phyloP scores from a whole-genome alignment of 2,888 invertebrate genomes.

The Drosophila mimetica region DNA sequence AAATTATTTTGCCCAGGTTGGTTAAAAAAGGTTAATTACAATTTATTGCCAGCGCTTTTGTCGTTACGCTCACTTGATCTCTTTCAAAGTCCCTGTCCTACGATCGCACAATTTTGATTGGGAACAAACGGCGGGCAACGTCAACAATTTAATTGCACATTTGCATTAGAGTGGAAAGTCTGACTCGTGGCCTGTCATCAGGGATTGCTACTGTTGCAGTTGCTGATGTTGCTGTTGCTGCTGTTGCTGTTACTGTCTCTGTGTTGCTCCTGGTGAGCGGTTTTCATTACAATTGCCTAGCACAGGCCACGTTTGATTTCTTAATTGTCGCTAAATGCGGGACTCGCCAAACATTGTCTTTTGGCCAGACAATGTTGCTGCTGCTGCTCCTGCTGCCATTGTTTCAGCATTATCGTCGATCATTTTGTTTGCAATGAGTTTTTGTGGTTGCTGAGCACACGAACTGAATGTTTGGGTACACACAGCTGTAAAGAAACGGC shows the following conservation, averaged over 20 bases:
- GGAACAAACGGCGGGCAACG: constrained; percentile 66
- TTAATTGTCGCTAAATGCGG: constrained; percentile 82
- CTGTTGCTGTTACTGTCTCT: background rate
- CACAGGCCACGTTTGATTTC: constrained; percentile 72
- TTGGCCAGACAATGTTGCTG: constrained; percentile 30
- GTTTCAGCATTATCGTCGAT: constrained; percentile 71
- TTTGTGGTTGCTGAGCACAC: constrained; percentile 71
- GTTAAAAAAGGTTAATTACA: constrained; percentile 74
- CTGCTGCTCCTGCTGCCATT: constrained; percentile 23
- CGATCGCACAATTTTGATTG: constrained; percentile 78
- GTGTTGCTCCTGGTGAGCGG: constrained; percentile 55
- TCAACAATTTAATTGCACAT: constrained; percentile 80
- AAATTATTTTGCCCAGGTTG: constrained; percentile 41
- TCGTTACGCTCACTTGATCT: constrained; percentile 68
- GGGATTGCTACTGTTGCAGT: constrained; percentile 35
- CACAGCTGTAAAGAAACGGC: constrained; percentile 56
- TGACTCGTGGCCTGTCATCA: constrained; percentile 58
- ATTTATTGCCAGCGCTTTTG: constrained; percentile 67
- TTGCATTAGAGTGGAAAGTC: constrained; percentile 76
- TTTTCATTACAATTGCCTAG: constrained; percentile 67
- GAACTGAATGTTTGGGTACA: constrained; percentile 65
- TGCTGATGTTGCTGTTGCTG: constrained; percentile 22
- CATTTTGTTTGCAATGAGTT: constrained; percentile 74
- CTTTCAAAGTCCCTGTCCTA: constrained; percentile 54
- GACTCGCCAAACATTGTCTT: constrained; percentile 48